Conservation (phyloP, 2,797 vertebrate species). For the Percopsis omiscomaycus region DNA sequence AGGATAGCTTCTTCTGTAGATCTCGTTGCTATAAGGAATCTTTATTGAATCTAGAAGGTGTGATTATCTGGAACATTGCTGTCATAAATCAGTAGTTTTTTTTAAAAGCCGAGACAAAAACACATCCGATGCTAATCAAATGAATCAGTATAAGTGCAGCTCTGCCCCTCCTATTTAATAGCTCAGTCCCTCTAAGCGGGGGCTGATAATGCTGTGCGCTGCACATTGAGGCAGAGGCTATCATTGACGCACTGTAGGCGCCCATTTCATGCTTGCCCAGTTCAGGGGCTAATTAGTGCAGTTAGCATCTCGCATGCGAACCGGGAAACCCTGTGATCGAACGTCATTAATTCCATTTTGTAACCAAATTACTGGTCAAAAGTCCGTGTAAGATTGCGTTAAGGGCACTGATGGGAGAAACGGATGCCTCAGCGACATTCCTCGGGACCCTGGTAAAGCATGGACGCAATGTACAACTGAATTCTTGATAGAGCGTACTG, state of each 20-base stretch:
- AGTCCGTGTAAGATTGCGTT: conserved; percentile 39
- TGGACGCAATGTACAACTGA: conserved; percentile 27
- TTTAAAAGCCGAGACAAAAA: conserved; percentile 31
- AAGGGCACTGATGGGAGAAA: conserved; percentile 33
- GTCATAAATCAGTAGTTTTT: conserved; percentile 56
- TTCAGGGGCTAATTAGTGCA: conserved; percentile 67
- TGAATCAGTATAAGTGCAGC: conserved; percentile 69
- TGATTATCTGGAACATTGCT: conserved; percentile 44
- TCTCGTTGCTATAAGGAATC: conserved; percentile 45
- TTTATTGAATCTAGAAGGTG: conserved; percentile 20
- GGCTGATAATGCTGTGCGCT: conserved; percentile 60
- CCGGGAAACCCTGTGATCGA: conserved; percentile 56
- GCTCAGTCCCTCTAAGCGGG: conserved; percentile 51
- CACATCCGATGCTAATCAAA: conserved; percentile 69
- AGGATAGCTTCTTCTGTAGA: conserved; percentile 53
- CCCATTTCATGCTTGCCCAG: conserved; percentile 68
- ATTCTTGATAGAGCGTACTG: conserved; percentile 41
- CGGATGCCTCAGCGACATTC: conserved; percentile 25
- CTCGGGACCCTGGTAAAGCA: conserved; percentile 36
- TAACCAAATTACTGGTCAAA: conserved; percentile 67
- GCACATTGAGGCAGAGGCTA: conserved; percentile 53
- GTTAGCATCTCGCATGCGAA: conserved; percentile 66
- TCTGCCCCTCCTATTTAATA: conserved; percentile 64
- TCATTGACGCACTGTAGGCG: conserved; percentile 49
- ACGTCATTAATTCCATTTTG: conserved; percentile 69